Base-by-base conservation (phyloP, 2,888 invertebrate species). In the Hyposoter didymator region DNA sequence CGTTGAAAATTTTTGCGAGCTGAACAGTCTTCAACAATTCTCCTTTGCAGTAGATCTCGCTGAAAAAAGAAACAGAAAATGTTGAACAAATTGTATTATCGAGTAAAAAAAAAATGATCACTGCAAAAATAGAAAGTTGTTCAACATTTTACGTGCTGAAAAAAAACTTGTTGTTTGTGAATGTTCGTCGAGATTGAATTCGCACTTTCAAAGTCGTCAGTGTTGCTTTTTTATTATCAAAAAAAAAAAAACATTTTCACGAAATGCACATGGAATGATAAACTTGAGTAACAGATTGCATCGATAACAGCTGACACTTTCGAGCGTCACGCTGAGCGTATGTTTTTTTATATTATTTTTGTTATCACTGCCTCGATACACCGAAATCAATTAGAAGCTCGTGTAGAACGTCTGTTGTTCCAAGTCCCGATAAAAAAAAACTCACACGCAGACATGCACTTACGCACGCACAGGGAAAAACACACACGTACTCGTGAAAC, bases 21-120 rank as follows among this genome's bases (percentile, higher is more conserved):
- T 93, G 93, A 12, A 93, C 87, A 14, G 90, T 92, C 45, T 91
- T 88, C 43, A 94, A 86, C 12, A 94, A 81, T 5, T 91, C 90
- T 1, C 94, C 93, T 5, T 87, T 85, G 78, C 94, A 94, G 69
- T 93, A 94, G 72, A 94, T 90, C 73, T 89, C 35, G 78, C 94
- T 94, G 89, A 28, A 45, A 69, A 45, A 73, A 73, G 4, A 45
- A 28, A 32, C n/a, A 0, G 7, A 28, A n/a, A n/a, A 49, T 5
- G 1, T 74, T 45, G 32, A 43, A 43, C 7, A 32, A 28, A 64
- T 47, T 32, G 32, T n/a, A 47, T 12, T 10, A 39, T 39, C 1
- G 1, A 6, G 28, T 55, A 17, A 19, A 17, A 8, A 47, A 47
- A 28, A 59, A 14, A 14, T 14, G 12, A 22, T 59, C 28, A 28